These are phyloP conservation scores for Tetranychus piercei DNA, from an alignment of 2,888 invertebrate species.

Conservation along the genomic window DNA sequence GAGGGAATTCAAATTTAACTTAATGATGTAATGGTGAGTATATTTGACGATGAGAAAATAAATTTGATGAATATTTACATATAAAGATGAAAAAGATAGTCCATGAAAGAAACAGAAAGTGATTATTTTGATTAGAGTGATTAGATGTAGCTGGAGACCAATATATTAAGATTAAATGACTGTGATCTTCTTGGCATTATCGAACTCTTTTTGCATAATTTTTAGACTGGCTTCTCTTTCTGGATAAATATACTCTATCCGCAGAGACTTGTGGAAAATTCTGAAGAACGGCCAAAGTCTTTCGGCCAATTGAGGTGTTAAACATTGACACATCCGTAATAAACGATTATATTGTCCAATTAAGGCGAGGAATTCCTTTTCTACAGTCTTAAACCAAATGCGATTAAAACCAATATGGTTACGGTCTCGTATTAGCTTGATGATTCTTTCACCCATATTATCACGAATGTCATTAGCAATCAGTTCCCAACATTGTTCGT, in stretches of 20 bases:
- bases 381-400: neutral
- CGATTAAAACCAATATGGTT: neutral
- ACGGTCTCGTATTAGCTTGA: neutral
- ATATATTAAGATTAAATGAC: neutral
- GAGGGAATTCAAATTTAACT: neutral
- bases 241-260: neutral
- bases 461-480: neutral
- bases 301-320: neutral
- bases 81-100: neutral
- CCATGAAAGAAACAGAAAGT: neutral
- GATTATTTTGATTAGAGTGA: neutral
- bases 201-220: constrained; percentile 9
- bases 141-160: neutral
- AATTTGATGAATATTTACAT: neutral
- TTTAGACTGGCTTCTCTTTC: neutral
- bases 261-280: neutral
- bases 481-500: neutral
- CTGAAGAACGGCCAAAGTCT: neutral
- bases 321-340: neutral
- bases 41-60: neutral
- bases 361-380: neutral
- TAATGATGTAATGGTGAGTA: neutral
- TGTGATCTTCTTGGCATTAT: neutral
- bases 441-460: neutral
- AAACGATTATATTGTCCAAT: constrained; percentile 5